These are phyloP conservation scores for Lochmaea crataegi DNA, from an alignment of 2,888 invertebrate genomes.

Conservation along the genomic window DNA sequence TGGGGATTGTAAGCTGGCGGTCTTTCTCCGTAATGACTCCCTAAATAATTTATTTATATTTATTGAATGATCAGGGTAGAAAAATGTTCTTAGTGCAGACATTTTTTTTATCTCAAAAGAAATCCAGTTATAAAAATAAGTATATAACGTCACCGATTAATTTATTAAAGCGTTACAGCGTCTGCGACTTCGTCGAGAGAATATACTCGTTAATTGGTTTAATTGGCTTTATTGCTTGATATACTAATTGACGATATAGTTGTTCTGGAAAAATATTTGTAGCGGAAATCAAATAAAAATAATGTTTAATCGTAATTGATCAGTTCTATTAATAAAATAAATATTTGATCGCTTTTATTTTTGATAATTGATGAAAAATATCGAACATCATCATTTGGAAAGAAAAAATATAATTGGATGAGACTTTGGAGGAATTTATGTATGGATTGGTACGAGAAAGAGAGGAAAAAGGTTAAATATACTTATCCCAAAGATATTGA, in stretches of 20 bases:
- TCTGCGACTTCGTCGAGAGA: slow-evolving; percentile 2
- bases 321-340: slow-evolving; percentile 13
- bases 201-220: slow-evolving; percentile 1
- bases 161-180: slow-evolving; percentile 8
- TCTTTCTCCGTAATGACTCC: slow-evolving; percentile 31
- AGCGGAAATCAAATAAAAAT: slow-evolving; percentile 14
- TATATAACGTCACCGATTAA: slow-evolving; percentile 9
- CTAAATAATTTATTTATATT: slow-evolving; percentile 9
- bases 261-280: slow-evolving; percentile 14
- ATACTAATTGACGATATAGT: slow-evolving; percentile 17
- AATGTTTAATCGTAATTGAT: not conserved
- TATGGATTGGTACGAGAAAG: too few species aligned
- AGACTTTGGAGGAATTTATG: too few species aligned
- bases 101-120: not conserved
- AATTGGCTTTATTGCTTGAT: slow-evolving; percentile 11
- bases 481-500: too few species aligned
- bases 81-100: too few species aligned
- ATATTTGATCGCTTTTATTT: not conserved
- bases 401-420: too few species aligned
- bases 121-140: not conserved
- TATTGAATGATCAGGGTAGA: too few species aligned
- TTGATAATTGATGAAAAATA: not conserved
- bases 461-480: too few species aligned
- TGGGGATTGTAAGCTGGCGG: slow-evolving; percentile 49
- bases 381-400: not conserved